phyloP scores from a whole-genome alignment of 2,113 vertebrate species.

The Erythrocercus mccallii region DNA sequence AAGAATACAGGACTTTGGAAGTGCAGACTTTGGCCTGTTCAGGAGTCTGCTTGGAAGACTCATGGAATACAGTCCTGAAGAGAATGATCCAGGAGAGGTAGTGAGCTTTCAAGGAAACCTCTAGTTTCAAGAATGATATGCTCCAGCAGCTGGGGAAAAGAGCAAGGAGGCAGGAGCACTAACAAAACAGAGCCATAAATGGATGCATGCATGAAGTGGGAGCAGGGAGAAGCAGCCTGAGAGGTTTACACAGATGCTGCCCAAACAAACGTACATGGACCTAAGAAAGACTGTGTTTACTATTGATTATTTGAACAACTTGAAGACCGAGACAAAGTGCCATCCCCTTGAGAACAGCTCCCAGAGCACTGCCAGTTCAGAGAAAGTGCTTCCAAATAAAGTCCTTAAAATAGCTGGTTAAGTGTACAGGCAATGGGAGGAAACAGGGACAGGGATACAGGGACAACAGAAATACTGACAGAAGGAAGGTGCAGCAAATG shows the following conservation, averaged over 20 bases:
- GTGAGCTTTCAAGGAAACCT: neutral
- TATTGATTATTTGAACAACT: neutral
- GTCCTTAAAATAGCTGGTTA: neutral
- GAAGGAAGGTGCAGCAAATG: neutral
- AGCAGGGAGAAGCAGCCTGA: neutral
- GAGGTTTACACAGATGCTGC: neutral
- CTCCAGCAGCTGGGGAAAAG: accelerated
- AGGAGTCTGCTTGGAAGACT: neutral
- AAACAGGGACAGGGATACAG: neutral
- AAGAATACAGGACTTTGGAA: neutral
- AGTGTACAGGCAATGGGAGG: neutral
- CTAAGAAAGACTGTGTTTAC: neutral
- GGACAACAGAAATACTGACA: neutral
- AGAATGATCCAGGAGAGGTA: neutral
- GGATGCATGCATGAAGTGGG: neutral
- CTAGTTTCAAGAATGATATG: accelerated
- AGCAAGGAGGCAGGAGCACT: neutral
- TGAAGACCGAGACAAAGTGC: neutral
- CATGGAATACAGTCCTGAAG: neutral
- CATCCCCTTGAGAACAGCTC: neutral
- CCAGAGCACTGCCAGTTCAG: neutral
- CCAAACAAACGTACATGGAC: neutral
- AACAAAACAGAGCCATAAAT: neutral
- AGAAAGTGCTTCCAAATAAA: neutral
- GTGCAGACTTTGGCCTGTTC: neutral